These are phyloP conservation scores for Cryptotis parvus DNA, from an alignment of 2,113 vertebrate species.

Conservation along the genomic window DNA sequence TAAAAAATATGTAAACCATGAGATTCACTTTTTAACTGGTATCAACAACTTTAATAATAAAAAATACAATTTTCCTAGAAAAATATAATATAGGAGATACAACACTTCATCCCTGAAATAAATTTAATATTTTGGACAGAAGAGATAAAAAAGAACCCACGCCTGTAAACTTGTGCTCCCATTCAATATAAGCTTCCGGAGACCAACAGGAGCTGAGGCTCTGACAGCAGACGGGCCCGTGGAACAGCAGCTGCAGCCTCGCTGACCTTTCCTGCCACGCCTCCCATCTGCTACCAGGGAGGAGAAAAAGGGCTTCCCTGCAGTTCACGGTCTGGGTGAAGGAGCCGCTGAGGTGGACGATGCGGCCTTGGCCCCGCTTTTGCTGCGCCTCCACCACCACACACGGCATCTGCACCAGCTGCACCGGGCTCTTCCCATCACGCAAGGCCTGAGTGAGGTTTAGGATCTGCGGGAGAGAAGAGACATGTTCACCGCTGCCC, in stretches of 20 bases:
- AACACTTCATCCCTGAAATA: slow-evolving; percentile 87
- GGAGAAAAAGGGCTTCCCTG: slow-evolving; percentile 96
- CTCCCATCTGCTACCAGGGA: slow-evolving; percentile 91
- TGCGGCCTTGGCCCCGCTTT: slow-evolving; percentile 92
- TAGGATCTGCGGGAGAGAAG: slow-evolving; percentile 90
- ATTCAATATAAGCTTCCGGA: slow-evolving; percentile 85
- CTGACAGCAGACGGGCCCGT: too few species aligned
- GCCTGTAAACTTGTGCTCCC: slow-evolving; percentile 89
- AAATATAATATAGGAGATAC: slow-evolving; percentile 86
- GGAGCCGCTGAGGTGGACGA: slow-evolving; percentile 91
- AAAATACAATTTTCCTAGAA: slow-evolving; percentile 84
- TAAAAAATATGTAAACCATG: slow-evolving; percentile 81
- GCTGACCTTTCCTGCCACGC: slow-evolving; percentile 57
- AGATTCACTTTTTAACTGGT: slow-evolving; percentile 74
- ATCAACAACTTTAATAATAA: slow-evolving; percentile 53
- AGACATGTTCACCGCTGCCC: not conserved
- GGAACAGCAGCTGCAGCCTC: too few species aligned
- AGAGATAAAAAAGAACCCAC: slow-evolving; percentile 81
- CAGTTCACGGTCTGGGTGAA: slow-evolving; percentile 98
- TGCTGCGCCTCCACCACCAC: slow-evolving; percentile 95
- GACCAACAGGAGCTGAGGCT: slow-evolving; percentile 83
- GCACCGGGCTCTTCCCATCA: slow-evolving; percentile 94
- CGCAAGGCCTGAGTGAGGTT: slow-evolving; percentile 96
- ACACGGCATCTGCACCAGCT: slow-evolving; percentile 98
- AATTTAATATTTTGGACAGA: slow-evolving; percentile 85